Percentiles rank a stretch among this genome's conserved stretches.
These are phyloP conservation scores for Apogon hyalosoma DNA, from an alignment of 2,797 vertebrate species.

Conservation along the genomic window DNA sequence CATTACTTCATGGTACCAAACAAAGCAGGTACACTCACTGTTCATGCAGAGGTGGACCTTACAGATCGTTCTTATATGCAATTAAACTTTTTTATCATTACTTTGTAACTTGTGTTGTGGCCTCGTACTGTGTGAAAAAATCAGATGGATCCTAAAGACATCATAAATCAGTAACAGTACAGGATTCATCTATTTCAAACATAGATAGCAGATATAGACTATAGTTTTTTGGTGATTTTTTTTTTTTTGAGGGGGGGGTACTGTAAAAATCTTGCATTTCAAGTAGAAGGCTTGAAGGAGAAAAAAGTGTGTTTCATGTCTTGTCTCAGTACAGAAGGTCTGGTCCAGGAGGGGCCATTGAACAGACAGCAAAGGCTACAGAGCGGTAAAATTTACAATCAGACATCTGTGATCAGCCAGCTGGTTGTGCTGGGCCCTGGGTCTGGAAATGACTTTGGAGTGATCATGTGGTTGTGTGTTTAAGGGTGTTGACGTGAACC, in stretches of 20 bases:
- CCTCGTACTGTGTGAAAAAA: too few species aligned
- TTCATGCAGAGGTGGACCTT: too few species aligned
- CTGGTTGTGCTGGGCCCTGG: constrained; percentile 41
- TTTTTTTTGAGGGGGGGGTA: background rate
- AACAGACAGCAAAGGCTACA: constrained; percentile 61
- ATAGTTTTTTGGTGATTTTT: background rate
- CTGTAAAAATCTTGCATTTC: background rate
- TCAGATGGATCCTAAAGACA: too few species aligned
- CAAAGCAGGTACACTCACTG: too few species aligned
- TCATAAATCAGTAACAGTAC: too few species aligned
- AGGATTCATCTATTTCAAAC: too few species aligned
- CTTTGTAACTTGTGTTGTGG: too few species aligned
- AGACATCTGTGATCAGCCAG: constrained; percentile 74
- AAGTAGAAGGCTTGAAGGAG: background rate
- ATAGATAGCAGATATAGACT: background rate
- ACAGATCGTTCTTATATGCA: too few species aligned
- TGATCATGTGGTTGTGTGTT: background rate
- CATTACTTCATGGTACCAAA: too few species aligned
- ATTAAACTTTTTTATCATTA: too few species aligned
- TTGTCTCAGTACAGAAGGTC: constrained; percentile 39
- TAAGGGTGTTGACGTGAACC: too few species aligned
- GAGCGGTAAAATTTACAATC: constrained; percentile 70
- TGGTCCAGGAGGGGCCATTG: constrained; percentile 50
- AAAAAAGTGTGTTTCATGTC: constrained; percentile 22
- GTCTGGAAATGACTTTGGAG: background rate